Evolutionary conservation across 2,113 vertebrate species (phyloP).

Genomic region (Pyxicephalus adspersus): DNA sequence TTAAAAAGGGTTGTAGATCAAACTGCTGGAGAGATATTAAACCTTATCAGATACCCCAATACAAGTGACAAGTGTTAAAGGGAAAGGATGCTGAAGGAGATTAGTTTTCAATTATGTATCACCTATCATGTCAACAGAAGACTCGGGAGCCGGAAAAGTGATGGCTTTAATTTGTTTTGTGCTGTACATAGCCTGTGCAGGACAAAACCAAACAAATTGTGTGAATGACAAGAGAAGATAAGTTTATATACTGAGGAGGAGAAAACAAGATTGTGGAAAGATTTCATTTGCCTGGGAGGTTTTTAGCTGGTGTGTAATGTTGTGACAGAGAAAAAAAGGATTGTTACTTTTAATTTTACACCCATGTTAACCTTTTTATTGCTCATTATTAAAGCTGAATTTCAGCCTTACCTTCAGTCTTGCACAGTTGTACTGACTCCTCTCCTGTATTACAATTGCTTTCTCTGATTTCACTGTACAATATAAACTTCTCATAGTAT

Average conservation of each 20-base stretch:
- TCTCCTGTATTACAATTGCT: too few species aligned
- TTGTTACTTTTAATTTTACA: background rate
- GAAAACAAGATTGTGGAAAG: conserved; percentile 45
- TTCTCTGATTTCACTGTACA: too few species aligned
- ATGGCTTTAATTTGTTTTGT: conserved; percentile 50
- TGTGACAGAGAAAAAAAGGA: background rate
- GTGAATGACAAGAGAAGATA: conserved; percentile 49
- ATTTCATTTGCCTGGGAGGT: conserved; percentile 35
- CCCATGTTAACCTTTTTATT: background rate
- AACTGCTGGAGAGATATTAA: conserved; percentile 31
- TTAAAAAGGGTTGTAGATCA: conserved; percentile 40
- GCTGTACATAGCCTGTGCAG: conserved; percentile 19
- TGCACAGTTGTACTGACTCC: too few species aligned
- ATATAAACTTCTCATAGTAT: too few species aligned
- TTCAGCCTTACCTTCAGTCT: too few species aligned
- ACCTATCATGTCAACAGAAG: conserved; percentile 33
- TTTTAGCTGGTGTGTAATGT: conserved; percentile 7
- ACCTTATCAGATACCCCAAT: conserved; percentile 45
- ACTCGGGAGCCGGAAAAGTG: conserved; percentile 14
- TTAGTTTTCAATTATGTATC: conserved; percentile 55
- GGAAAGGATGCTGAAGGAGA: conserved; percentile 31
- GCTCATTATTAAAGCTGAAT: background rate
- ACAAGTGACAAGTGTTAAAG: conserved; percentile 42
- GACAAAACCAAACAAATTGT: conserved; percentile 44
- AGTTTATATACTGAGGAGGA: conserved; percentile 33